Percentiles rank a stretch among this genome's conserved stretches.
Conservation (phyloP, 2,113 vertebrate species). For the Thryonomys swinderianus region DNA sequence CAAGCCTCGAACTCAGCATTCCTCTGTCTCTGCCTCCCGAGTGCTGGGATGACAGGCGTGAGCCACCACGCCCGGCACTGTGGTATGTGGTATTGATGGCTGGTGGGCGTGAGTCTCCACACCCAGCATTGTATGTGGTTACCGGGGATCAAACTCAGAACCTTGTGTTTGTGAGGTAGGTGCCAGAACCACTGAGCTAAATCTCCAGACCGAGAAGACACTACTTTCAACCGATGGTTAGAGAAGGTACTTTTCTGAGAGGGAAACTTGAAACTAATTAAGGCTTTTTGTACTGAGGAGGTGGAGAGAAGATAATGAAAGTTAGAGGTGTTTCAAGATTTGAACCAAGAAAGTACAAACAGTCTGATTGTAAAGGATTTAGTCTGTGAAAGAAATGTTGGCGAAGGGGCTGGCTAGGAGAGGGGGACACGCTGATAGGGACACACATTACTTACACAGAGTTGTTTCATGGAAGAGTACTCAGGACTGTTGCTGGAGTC, state of each 20-base stretch:
- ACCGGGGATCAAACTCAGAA: no score
- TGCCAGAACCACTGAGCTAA: no score
- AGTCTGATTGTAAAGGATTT: not conserved
- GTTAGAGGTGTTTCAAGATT: not conserved
- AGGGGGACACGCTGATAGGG: not conserved
- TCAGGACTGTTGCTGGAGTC: not conserved
- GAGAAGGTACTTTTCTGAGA: not conserved
- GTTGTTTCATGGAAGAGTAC: not conserved
- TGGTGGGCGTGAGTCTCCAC: no score
- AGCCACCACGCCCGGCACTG: no score
- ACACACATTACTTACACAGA: not conserved
- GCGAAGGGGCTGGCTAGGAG: not conserved
- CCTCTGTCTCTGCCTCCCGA: no score
- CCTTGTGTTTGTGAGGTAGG: no score
- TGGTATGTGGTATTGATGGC: no score
- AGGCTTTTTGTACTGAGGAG: not conserved
- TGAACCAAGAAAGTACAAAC: not conserved
- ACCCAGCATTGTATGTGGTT: no score
- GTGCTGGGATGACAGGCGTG: no score
- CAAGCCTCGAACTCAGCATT: no score
- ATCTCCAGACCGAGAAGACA: no score
- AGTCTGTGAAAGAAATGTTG: not conserved
- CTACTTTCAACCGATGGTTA: not conserved
- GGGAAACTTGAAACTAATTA: not conserved
- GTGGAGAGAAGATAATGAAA: not conserved